Conservation (phyloP, 2,797 vertebrate genomes). For the Sebastolobus altivelis region DNA sequence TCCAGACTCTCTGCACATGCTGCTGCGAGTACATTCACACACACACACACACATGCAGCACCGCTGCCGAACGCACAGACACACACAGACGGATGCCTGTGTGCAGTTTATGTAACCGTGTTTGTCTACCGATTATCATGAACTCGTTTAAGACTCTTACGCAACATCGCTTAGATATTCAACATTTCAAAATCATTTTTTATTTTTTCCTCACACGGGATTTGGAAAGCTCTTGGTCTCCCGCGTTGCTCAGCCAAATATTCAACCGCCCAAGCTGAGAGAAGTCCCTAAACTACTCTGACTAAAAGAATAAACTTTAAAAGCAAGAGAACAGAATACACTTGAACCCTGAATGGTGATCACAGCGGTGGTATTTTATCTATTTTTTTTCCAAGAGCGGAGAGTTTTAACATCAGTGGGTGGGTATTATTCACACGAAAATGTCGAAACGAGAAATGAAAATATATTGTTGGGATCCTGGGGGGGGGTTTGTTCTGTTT, state of each 20-base stretch:
- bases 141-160: conserved; percentile 61
- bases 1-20: conserved; percentile 7
- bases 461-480: conserved; percentile 16
- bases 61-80: not conserved
- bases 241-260: conserved; percentile 39
- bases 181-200: conserved; percentile 50
- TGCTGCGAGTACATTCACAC: not conserved
- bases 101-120: conserved; percentile 63
- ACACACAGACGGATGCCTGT: conserved; percentile 32
- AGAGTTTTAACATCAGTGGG: conserved; percentile 26
- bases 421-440: conserved; percentile 33
- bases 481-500: conserved; percentile 5
- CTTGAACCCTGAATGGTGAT: conserved; percentile 15
- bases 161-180: conserved; percentile 67
- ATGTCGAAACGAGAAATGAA: conserved; percentile 32
- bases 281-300: conserved; percentile 31
- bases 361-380: conserved; percentile 6
- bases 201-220: conserved; percentile 25
- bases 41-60: not conserved
- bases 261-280: conserved; percentile 35
- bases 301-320: conserved; percentile 18
- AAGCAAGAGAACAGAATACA: not conserved
- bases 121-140: conserved; percentile 58
- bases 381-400: conserved; percentile 11
- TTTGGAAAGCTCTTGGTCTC: conserved; percentile 43